Evolutionary conservation across 2,888 invertebrate species (phyloP), one percentile per base, ranked within the genome.

Genomic region (Tiliacea aurago): DNA sequence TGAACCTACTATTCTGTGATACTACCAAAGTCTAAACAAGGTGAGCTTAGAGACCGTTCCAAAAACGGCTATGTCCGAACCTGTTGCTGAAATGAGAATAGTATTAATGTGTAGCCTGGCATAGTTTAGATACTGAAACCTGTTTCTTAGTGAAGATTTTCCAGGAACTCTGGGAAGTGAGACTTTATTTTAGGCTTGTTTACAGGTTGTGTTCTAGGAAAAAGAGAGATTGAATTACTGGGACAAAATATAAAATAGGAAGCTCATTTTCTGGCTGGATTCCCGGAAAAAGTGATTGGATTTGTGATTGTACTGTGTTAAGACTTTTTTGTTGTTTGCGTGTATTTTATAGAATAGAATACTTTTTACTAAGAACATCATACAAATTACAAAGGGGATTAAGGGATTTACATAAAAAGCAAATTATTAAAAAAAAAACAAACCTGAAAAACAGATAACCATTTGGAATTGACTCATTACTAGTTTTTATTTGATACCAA

Each of bases 31-130:
- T 58, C 53, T 73, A 67, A 82, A 70, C 78, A 73, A 78, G 78
- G 64, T 62, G 9, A 56, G 63, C 59, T 78, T 73, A 64, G 58
- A 53, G 72, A 55, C n/a, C 37, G 72, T 65, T 66, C 71, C 55
- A 74, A 83, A 78, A 77, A 83, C 58, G 62, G 58, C 41, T 28
- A 64, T 55, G 80, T 69, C 47, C 37, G 11, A 53, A 82, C 82
- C 82, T 82, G 82, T 82, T 83, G 82, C 82, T 66, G n/a, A 67
- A 78, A 73, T 63, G 49, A 78, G 55, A 53, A 64, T 53, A 49
- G 63, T 71, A 72, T 70, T 70, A 80, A 67, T 79, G 43, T 53
- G 45, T 70, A 55, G 41, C 59, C 74, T 65, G 58, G 61, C 65
- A 76, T 73, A 66, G 56, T 70, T 70, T n/a, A 51, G 51, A 51